phyloP scores from a whole-genome alignment of 2,113 vertebrate genomes.

The Megaptera novaeangliae region DNA sequence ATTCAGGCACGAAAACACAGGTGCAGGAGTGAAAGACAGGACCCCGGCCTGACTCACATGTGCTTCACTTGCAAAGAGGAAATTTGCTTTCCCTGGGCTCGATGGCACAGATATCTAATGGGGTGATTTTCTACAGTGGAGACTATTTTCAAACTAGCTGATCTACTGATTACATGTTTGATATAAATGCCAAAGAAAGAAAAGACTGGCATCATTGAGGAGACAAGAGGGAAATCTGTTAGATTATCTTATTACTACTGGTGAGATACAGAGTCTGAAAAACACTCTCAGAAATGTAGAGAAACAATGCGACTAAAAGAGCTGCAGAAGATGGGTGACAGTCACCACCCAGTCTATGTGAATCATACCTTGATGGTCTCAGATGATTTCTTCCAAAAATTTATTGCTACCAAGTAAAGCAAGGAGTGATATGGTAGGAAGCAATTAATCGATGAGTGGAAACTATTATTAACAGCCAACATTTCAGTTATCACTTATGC shows the following conservation, averaged over 20 bases:
- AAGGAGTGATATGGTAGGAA: neutral
- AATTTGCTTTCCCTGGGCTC: conserved; percentile 27
- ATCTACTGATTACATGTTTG: conserved; percentile 60
- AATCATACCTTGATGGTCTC: neutral
- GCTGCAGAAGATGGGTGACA: accelerated
- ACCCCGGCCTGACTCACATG: neutral
- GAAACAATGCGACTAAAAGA: neutral
- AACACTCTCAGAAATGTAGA: neutral
- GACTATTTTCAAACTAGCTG: conserved; percentile 63
- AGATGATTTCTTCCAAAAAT: neutral
- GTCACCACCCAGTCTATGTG: neutral
- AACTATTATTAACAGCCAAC: neutral
- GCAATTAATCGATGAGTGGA: neutral
- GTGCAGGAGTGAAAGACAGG: conserved; percentile 24
- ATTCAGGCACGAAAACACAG: conserved; percentile 53
- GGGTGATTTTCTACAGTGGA: conserved; percentile 24
- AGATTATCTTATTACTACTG: neutral
- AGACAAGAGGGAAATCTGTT: conserved; percentile 16
- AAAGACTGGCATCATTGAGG: conserved; percentile 9
- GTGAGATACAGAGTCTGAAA: neutral
- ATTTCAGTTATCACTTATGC: neutral
- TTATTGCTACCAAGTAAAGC: neutral
- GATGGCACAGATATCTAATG: conserved; percentile 32
- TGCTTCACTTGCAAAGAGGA: neutral
- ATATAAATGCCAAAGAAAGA: conserved; percentile 33